A percentile compares a stretch with the other conserved stretches of the same genome.
These are phyloP conservation scores for Aspidiotus destructor DNA, from an alignment of 2,888 invertebrate genomes.

Conservation along the genomic window DNA sequence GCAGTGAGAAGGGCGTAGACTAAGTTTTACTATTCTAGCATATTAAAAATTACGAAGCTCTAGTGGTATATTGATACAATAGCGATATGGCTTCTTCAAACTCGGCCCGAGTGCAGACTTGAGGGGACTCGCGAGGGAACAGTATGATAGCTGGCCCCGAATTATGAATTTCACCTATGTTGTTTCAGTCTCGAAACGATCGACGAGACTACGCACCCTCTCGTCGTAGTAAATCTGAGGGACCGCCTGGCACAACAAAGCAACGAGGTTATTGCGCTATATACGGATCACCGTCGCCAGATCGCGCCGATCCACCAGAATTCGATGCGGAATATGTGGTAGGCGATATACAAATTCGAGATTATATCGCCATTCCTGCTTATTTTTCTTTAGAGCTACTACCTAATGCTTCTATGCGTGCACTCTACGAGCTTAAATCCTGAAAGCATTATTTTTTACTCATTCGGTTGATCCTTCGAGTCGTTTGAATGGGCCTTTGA, in stretches of 20 bases:
- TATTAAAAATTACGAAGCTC: too few species aligned
- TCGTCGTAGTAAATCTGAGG: conserved; percentile 65
- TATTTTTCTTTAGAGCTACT: too few species aligned
- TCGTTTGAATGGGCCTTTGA: too few species aligned
- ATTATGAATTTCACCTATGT: neutral
- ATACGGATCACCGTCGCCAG: conserved; percentile 42
- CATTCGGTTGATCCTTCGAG: too few species aligned
- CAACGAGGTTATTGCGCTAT: conserved; percentile 10
- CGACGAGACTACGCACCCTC: conserved; percentile 36
- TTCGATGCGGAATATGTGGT: conserved; percentile 40
- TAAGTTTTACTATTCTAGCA: too few species aligned
- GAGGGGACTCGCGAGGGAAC: neutral
- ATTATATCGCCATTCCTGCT: too few species aligned
- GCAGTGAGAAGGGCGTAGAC: too few species aligned
- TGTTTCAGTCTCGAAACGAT: conserved; percentile 35
- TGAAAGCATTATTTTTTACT: too few species aligned
- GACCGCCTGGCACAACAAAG: conserved; percentile 46
- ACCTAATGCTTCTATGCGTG: too few species aligned
- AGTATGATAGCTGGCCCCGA: neutral
- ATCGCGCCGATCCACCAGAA: conserved; percentile 42
- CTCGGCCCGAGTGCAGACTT: neutral
- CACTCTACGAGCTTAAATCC: too few species aligned
- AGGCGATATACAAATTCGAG: conserved; percentile 41
- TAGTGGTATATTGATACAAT: too few species aligned
- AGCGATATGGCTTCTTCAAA: neutral